Evolutionary conservation across 2,113 vertebrate species (phyloP), one percentile per base, ranked within the genome.

Genomic region (Chaenocephalus aceratus): DNA sequence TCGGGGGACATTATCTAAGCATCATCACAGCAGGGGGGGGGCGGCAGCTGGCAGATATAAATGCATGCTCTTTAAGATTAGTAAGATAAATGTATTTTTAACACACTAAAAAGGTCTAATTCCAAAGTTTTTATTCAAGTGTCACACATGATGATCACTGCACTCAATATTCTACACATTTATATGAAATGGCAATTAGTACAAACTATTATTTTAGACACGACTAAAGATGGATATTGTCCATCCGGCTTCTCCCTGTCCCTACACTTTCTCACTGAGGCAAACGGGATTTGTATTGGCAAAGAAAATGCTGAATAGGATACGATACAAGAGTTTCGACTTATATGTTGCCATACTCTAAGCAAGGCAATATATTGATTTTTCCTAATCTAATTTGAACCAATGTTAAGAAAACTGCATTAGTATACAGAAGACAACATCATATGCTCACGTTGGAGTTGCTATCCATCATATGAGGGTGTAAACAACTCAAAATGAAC

Each of bases 1-100:
- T n/a, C 63, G 56, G 51, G 46, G 51, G 59, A 58, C 51, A 71
- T 68, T 64, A 72, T 73, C 57, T 34, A 1, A 59, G 53, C 53
- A 44, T 23, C 48, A 18, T 15, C 36, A 41, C 73, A 68, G 74
- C 49, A 58, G 72, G 61, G 7, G 61, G 7, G 48, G 23, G 21
- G 16, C 1, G 15, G 51, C 70, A 61, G 57, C 51, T 69, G 58
- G 64, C n/a, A 13, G 36, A 48, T 58, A 15, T 45, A 58, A 56
- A 64, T 44, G 30, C 18, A 26, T 0, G 12, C 16, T 34, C 10
- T 44, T 12, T 10, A 14, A 67, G 7, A 13, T 41, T 3, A 4
- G 46, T 21, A 56, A 26, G 10, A 65, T 26, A 26, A 2, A 26
- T 26, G 26, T 26, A 26, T 26, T 26, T 26, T 26, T 56, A 36